Evolutionary conservation across 2,888 invertebrate species (phyloP), one percentile per base, ranked within the genome.

Genomic region (Chrysodeixis includens): DNA sequence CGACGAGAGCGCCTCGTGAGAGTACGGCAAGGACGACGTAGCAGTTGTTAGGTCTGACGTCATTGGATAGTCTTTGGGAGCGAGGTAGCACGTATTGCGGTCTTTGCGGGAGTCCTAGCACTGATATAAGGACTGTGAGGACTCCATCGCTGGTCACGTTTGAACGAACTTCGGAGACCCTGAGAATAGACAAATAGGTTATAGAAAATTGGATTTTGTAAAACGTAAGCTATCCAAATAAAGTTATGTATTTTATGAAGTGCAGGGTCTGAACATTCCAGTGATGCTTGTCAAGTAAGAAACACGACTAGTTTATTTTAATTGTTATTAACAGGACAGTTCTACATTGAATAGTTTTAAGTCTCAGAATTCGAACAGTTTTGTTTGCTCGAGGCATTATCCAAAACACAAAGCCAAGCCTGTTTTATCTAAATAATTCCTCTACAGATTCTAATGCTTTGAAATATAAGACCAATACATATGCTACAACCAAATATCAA

Each of bases 21-120:
- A 97, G 89, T 1, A 97, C 95, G 1, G 96, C 96, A 30, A 96
- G 82, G 51, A 96, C 95, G 0, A 96, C 90, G 72, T 96, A 96
- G 83, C 96, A 96, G 71, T 94, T 94, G 62, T 89, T 89, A 1
- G 93, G 89, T 30, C 92, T 92, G 20, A 93, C 89, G 16, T 91
- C 90, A 1, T 85, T 76, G 12, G 93, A 89, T 0, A 94, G 85
- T 66, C 93, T 88, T 78, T 93, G 93, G 20, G 92, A 85, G 26
- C 92, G 85, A 67, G 89, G 87, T 64, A 90, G 71, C 66, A 83
- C 68, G 62, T 82, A 95, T 81, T 76, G 92, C 53, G 88, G 85
- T 71, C 85, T 92, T 60, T 78, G 81, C 63, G 79, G 88, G 1
- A 94, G 77, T 1, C 95, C 95, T 84, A 90, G 88, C 3, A 95